These are phyloP conservation scores for Chironomus striatipennis DNA, from an alignment of 1,140 invertebrate genomes.

Conservation along the genomic window DNA sequence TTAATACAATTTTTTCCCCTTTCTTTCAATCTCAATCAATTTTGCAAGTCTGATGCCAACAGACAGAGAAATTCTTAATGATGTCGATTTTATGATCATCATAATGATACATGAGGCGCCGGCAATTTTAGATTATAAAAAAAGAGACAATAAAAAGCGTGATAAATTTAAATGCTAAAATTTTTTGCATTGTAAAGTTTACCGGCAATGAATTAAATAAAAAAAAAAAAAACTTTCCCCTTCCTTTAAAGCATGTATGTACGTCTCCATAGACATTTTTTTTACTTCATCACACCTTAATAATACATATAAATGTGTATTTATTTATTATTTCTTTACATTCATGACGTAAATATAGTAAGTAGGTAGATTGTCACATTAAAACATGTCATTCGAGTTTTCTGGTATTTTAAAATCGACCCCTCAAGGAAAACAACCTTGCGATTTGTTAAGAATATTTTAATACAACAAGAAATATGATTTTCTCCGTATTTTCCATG, in stretches of 20 bases:
- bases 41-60: no score
- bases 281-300: not conserved
- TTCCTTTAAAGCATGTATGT: not conserved
- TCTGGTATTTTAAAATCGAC: not conserved
- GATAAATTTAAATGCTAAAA: not conserved
- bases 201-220: not conserved
- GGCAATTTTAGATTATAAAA: no score
- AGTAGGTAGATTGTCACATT: not conserved
- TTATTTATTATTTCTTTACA: not conserved
- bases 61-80: no score
- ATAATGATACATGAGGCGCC: no score
- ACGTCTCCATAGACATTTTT: no score
- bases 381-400: slow-evolving; percentile 8
- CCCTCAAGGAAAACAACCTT: not conserved
- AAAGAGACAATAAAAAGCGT: not conserved
- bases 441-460: slow-evolving; percentile 3
- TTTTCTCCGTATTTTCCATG: slow-evolving; percentile 12
- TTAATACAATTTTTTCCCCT: no score
- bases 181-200: not conserved
- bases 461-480: slow-evolving; percentile 8
- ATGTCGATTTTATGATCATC: no score
- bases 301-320: not conserved
- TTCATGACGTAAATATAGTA: not conserved
- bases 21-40: no score
- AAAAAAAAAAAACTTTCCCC: not conserved